Evolutionary conservation across 2,797 vertebrate genomes (phyloP), one percentile per base, ranked within the genome.

Genomic region (Pelodytes ibericus): DNA sequence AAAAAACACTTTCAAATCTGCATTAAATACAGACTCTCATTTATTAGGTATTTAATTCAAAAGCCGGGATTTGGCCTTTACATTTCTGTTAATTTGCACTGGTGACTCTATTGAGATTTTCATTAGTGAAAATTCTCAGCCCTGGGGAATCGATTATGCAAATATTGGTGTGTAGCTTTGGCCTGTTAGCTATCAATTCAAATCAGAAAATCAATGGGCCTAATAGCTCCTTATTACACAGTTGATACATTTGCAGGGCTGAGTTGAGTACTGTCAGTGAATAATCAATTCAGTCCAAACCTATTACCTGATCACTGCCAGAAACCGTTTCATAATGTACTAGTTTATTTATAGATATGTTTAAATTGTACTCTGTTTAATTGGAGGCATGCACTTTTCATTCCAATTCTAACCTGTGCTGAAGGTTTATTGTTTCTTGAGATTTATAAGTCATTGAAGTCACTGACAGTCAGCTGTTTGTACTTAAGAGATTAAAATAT

Each of bases 191-290:
- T 94, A 95, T 96, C 96, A 94, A 91, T 94, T 93, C 93, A 92
- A 95, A 96, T 96, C 95, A 96, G 93, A 88, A 94, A 96, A 96
- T 98, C 95, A 86, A 95, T 96, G 85, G 80, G 81, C 87, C 92
- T 97, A 96, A 96, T 96, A 95, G 96, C 92, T 94, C 88, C 94
- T 96, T 92, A 93, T 97, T 95, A 94, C 90, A 83, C 83, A 92
- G 89, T 92, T 94, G 93, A 94, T 95, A 92, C 92, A 94, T 95
- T 94, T 93, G 89, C 91, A 90, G 88, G 85, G 87, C 88, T 90
- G 82, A 89, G 89, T 93, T 82, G 83, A 87, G 87, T 88, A 85
- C 89, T 92, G 92, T 91, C 92, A 91, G 90, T 83, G 81, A 83
- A 81, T 87, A 84, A 95, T 95, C 94, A 92, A 91, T 96, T 88